These are phyloP conservation scores for Agrotis ipsilon DNA, from an alignment of 2,888 invertebrate species.

Conservation along the genomic window DNA sequence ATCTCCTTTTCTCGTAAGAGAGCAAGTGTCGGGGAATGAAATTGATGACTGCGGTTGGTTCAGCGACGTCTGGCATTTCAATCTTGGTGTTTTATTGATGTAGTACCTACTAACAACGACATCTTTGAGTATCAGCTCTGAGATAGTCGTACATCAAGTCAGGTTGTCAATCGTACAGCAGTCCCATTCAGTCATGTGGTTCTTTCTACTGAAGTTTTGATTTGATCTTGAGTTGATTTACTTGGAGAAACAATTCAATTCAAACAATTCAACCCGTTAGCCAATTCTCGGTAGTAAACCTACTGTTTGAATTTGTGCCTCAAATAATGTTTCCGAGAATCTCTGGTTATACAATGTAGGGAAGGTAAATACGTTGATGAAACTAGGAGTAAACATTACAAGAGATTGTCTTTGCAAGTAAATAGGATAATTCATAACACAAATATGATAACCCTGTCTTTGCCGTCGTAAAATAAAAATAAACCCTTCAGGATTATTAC, in stretches of 20 bases:
- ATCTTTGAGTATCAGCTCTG: slow-evolving; percentile 30
- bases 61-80: slow-evolving; percentile 52
- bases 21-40: slow-evolving; percentile 43
- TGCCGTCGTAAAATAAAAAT: neutral
- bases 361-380: neutral
- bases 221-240: neutral
- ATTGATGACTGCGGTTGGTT: slow-evolving; percentile 56
- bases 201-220: too few relatives aligned
- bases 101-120: slow-evolving; percentile 23
- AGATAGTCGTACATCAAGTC: slow-evolving; percentile 25
- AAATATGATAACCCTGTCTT: neutral
- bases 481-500: neutral
- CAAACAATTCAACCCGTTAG: neutral
- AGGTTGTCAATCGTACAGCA: slow-evolving; percentile 14
- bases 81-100: slow-evolving; percentile 48
- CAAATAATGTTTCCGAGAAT: neutral
- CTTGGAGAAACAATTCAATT: slow-evolving; percentile 4
- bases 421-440: neutral
- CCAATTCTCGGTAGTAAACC: neutral
- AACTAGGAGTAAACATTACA: neutral
- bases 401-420: neutral
- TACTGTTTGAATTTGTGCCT: slow-evolving; percentile 8
- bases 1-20: slow-evolving; percentile 40
- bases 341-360: neutral
- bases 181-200: slow-evolving; percentile 20